phyloP scores from a whole-genome alignment of 1,140 invertebrate species.

The Zelostemma sp. region DNA sequence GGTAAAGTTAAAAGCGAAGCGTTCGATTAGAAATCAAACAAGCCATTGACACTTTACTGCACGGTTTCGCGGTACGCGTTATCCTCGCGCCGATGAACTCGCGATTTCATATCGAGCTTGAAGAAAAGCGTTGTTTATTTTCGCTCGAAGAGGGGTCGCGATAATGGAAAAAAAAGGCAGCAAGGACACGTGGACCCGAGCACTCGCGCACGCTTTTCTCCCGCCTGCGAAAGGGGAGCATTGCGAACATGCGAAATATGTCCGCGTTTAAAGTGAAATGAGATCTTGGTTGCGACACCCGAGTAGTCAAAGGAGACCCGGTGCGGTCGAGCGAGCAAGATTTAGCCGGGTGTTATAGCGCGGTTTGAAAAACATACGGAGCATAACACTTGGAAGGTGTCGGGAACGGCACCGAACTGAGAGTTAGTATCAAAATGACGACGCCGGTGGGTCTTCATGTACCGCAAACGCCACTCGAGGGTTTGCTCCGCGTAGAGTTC shows the following conservation, averaged over 20 bases:
- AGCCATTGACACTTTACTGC: conserved; percentile 11
- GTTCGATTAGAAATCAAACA: conserved; percentile 16
- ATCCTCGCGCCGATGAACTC: conserved; percentile 8
- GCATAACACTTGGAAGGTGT: conserved; percentile 64
- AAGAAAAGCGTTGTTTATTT: too few species aligned
- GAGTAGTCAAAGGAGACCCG: conserved; percentile 51
- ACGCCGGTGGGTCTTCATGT: conserved; percentile 44
- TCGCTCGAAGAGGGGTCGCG: too few species aligned
- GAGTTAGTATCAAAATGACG: conserved; percentile 48
- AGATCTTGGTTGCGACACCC: conserved; percentile 52
- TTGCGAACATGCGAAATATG: conserved; percentile 22
- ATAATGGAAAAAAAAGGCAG: too few species aligned
- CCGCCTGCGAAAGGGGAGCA: background rate
- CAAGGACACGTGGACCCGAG: too few species aligned
- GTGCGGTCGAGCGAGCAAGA: conserved; percentile 48
- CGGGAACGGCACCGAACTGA: conserved; percentile 37
- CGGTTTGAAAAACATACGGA: conserved; percentile 47
- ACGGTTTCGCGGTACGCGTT: conserved; percentile 7
- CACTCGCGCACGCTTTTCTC: background rate
- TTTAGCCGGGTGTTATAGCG: conserved; percentile 49
- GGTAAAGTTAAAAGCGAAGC: conserved; percentile 28
- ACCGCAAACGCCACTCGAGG: conserved; percentile 41
- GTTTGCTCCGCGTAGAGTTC: conserved; percentile 34
- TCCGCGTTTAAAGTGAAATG: conserved; percentile 26
- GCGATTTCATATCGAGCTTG: too few species aligned